phyloP scores from a whole-genome alignment of 2,888 invertebrate species.

The Chrysolina americana region DNA sequence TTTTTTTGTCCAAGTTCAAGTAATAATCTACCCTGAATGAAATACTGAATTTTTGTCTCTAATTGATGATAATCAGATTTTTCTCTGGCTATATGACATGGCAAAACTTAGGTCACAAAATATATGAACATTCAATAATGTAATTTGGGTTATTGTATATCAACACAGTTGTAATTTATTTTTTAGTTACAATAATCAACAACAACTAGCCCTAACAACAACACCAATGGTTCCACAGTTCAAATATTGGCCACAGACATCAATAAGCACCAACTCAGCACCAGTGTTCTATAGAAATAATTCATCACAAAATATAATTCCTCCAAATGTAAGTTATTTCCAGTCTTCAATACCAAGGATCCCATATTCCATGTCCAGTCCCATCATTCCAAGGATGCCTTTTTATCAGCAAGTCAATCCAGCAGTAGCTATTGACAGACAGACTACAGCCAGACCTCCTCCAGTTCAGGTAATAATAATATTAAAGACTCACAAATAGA shows the following conservation, averaged over 20 bases:
- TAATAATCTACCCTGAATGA: no score
- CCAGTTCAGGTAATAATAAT: slow-evolving; percentile 13
- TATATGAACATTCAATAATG: no score
- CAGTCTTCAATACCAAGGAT: slow-evolving; percentile 33
- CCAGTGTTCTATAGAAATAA: slow-evolving; percentile 34
- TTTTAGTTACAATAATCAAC: slow-evolving; percentile 42
- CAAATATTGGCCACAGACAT: slow-evolving; percentile 50
- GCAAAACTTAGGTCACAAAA: no score
- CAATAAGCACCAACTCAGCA: slow-evolving; percentile 33
- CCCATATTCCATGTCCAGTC: slow-evolving; percentile 36
- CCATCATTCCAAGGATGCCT: slow-evolving; percentile 34
- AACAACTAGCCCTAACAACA: slow-evolving; percentile 33
- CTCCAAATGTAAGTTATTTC: slow-evolving; percentile 40
- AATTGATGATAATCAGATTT: no score
- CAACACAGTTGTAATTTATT: background rate
- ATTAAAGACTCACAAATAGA: background rate
- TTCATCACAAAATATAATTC: slow-evolving; percentile 36
- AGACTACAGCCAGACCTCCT: background rate
- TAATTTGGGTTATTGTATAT: background rate
- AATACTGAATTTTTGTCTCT: no score
- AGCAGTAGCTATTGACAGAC: background rate
- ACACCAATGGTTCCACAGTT: slow-evolving; percentile 39
- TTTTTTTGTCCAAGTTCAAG: no score
- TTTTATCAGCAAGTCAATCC: slow-evolving; percentile 15
- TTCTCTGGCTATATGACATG: no score